These are phyloP conservation scores for Opisthograptis luteolata DNA, from an alignment of 2,888 invertebrate genomes.

Conservation along the genomic window DNA sequence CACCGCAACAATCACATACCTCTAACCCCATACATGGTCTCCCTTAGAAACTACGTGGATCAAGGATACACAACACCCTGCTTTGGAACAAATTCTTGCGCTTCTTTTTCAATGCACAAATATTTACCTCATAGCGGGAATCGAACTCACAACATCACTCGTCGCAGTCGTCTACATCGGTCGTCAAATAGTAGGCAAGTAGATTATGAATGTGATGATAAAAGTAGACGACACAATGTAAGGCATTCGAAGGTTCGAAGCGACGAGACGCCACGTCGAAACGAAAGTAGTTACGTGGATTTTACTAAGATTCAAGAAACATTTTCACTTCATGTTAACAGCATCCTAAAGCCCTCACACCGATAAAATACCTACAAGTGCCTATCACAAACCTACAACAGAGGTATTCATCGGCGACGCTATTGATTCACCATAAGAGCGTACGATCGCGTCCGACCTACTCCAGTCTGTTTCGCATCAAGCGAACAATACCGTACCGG, in stretches of 20 bases:
- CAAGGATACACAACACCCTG: too few relatives aligned
- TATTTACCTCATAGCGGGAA: too few relatives aligned
- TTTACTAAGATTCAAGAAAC: slow-evolving; percentile 15
- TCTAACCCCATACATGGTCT: too few relatives aligned
- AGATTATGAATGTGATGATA: slow-evolving; percentile 14
- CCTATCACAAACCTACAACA: slow-evolving; percentile 19
- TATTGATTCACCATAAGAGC: slow-evolving; percentile 54
- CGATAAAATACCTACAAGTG: slow-evolving; percentile 19
- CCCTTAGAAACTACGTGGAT: too few relatives aligned
- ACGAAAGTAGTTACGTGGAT: background rate
- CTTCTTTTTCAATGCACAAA: too few relatives aligned
- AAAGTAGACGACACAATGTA: slow-evolving; percentile 8
- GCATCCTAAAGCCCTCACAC: slow-evolving; percentile 13
- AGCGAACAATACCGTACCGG: slow-evolving; percentile 18
- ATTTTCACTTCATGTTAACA: slow-evolving; percentile 17
- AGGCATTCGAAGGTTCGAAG: background rate
- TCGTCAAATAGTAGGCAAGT: background rate
- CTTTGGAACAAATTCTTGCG: too few relatives aligned
- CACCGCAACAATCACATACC: too few relatives aligned
- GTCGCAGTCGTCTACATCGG: too few relatives aligned
- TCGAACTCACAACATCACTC: too few relatives aligned
- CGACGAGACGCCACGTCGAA: background rate
- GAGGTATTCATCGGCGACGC: slow-evolving; percentile 42
- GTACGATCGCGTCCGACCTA: slow-evolving; percentile 48
- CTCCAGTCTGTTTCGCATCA: slow-evolving; percentile 42